Evolutionary conservation across 2,888 invertebrate genomes (phyloP), one percentile per base, ranked within the genome.

Genomic region (Xestia ashworthii): DNA sequence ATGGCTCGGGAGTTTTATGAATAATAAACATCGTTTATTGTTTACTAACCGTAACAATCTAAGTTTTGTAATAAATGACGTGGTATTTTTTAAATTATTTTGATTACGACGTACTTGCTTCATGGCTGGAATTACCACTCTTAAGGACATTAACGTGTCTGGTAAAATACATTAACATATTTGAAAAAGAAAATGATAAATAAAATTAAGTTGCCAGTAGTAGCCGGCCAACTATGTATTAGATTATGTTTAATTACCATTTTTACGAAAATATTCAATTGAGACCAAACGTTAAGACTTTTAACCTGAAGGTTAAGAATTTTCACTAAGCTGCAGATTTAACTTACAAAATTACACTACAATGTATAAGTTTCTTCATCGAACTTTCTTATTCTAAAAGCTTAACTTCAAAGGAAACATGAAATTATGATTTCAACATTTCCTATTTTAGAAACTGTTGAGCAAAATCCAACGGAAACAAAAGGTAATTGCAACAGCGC

Each of bases 401-500:
- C 76, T 78, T 78, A 74, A 84, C 66, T 69, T 75, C 46, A 22
- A 75, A 74, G 67, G 53, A 80, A 86, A 82, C 66, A 80, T 84
- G 22, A 84, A 86, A 82, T 80, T 86, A 78, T 81, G 69, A 76
- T 84, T 80, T 82, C 79, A 81, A 86, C 76, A 87, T 85, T 87
- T 88, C 80, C 87, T 83, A 80, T 86, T 82, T 87, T 78, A 86
- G 74, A 78, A 81, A 84, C 78, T 82, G 82, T 82, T 87, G 85
- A 81, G 87, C 60, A 88, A 91, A 90, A 90, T 88, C 87, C 85
- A 82, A 80, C 87, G 81, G 87, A 88, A 90, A 90, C 91, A 90
- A 90, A 90, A 90, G 87, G 90, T 92, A 90, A 92, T 92, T 90
- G 92, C 89, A 90, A 86, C 84, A 87, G 89, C 84, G 84, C 84